Conservation (phyloP, 2,113 vertebrate genomes). For the Xenopus laevis region DNA sequence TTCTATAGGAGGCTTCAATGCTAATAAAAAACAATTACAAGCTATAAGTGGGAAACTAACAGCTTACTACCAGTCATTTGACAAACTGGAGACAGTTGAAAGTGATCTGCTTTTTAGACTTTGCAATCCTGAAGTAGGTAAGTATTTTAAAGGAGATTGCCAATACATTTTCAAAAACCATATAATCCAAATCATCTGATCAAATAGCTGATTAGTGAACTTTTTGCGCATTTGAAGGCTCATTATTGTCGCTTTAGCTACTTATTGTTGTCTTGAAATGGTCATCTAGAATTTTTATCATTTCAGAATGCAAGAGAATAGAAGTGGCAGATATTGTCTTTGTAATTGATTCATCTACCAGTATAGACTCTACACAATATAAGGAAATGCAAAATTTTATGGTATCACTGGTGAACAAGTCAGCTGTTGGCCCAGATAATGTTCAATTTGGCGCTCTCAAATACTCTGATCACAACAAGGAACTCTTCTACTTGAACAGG, state of each 20-base stretch:
- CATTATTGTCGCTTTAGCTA: too few species aligned
- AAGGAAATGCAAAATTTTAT: conserved; percentile 62
- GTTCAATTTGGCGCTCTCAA: conserved; percentile 62
- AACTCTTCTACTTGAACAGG: conserved; percentile 52
- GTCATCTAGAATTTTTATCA: too few species aligned
- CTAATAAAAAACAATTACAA: conserved; percentile 53
- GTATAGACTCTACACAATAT: conserved; percentile 50
- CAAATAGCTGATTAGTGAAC: too few species aligned
- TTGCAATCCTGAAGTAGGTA: conserved; percentile 51
- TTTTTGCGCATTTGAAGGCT: too few species aligned
- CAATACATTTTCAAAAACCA: too few species aligned
- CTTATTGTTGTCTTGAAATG: too few species aligned
- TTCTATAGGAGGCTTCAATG: conserved; percentile 58
- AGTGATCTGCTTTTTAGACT: conserved; percentile 52
- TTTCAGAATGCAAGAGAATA: conserved; percentile 57
- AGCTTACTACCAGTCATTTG: conserved; percentile 54
- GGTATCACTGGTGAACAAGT: conserved; percentile 57
- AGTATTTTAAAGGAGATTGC: neutral
- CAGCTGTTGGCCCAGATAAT: conserved; percentile 53
- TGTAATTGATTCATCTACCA: conserved; percentile 62
- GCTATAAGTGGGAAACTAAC: conserved; percentile 52
- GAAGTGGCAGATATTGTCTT: conserved; percentile 63
- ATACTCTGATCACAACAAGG: conserved; percentile 51
- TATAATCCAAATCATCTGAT: too few species aligned
- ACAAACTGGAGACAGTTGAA: conserved; percentile 52